Evolutionary conservation across 2,113 vertebrate genomes (phyloP).

Genomic region (Urocynchramus pylzowi): DNA sequence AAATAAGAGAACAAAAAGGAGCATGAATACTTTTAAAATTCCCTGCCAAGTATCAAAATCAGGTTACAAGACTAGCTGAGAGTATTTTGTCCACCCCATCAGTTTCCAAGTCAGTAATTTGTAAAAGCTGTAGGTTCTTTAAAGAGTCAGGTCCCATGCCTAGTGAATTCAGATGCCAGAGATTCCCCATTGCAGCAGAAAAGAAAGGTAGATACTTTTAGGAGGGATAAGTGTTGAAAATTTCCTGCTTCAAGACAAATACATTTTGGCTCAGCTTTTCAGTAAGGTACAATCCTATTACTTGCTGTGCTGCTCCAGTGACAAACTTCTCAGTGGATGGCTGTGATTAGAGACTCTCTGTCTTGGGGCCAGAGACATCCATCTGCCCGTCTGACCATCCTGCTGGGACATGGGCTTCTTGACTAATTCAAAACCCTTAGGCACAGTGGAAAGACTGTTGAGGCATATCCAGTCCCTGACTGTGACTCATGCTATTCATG

Average conservation of each 20-base stretch:
- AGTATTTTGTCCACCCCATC: background rate
- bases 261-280: background rate
- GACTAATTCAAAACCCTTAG: slow-evolving; percentile 23
- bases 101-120: background rate
- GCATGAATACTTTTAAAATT: background rate
- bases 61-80: background rate
- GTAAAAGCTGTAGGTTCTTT: background rate
- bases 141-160: background rate
- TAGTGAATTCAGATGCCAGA: background rate
- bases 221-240: background rate
- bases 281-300: background rate
- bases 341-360: background rate
- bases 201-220: background rate
- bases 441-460: slow-evolving; percentile 39
- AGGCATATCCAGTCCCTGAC: slow-evolving; percentile 36
- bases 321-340: background rate
- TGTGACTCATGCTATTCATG: slow-evolving; percentile 50
- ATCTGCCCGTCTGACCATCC: slow-evolving; percentile 49
- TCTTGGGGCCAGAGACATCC: slow-evolving; percentile 28
- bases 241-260: background rate
- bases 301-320: background rate
- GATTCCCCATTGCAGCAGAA: background rate
- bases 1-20: background rate
- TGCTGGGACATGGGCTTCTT: slow-evolving; percentile 29
- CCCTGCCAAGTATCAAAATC: background rate